A percentile compares a stretch with the other conserved stretches of the same genome.
Conservation (phyloP, 92 coral and sea anemone species). For the Plumapathes pennacea region DNA sequence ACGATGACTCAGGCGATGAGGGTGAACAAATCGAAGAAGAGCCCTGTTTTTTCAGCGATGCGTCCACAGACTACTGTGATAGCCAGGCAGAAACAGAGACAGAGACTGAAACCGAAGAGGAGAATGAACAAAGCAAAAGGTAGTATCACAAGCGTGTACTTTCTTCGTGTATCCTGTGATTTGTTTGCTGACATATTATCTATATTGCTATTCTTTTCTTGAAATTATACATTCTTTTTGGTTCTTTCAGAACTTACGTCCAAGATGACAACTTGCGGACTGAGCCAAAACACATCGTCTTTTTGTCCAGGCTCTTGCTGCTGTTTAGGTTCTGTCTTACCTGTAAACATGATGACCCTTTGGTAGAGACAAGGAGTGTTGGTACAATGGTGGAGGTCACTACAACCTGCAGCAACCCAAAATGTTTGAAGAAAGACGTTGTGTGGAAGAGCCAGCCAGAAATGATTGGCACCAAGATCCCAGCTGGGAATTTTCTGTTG, state of each 20-base stretch:
- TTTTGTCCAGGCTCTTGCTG: constrained; percentile 44
- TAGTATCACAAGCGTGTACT: not conserved
- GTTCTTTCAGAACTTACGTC: no score
- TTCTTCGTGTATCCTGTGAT: no score
- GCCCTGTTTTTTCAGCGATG: constrained; percentile 5
- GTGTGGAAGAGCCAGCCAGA: constrained; percentile 56
- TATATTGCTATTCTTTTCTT: no score
- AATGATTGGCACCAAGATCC: constrained; percentile 43
- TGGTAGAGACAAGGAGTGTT: constrained; percentile 23
- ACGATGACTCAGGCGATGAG: constrained; percentile 15
- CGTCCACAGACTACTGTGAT: not conserved
- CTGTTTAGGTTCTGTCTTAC: constrained; percentile 41
- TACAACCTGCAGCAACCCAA: constrained; percentile 37
- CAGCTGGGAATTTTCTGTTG: constrained; percentile 62
- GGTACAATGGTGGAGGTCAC: constrained; percentile 47
- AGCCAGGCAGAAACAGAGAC: constrained; percentile 8
- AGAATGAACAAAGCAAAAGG: constrained; percentile 4
- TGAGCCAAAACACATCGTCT: constrained; percentile 54
- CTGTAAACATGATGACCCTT: constrained; percentile 31
- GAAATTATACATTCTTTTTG: no score
- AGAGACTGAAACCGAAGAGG: not conserved
- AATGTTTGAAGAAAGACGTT: constrained; percentile 17
- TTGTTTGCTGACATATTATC: no score
- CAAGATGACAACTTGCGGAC: constrained; percentile 29
- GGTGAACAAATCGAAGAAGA: constrained; percentile 15